Conservation (phyloP, 2,797 vertebrate genomes). For the Intellagama lesueurii region DNA sequence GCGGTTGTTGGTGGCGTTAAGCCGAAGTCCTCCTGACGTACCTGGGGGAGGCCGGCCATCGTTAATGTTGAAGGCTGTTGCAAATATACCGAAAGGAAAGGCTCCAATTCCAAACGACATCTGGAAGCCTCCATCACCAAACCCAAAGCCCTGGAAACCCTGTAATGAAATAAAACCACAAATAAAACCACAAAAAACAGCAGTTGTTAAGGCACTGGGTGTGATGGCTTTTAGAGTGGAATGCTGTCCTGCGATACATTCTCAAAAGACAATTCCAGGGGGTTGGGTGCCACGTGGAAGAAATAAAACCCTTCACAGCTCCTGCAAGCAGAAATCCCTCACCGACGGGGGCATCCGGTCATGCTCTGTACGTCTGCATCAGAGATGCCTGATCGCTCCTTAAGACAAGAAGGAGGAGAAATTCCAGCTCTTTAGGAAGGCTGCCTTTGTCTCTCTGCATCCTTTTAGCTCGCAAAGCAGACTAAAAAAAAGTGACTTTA, state of each 20-base stretch:
- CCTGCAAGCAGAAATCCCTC: too few species aligned
- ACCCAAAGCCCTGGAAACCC: constrained; percentile 99
- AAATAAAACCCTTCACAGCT: too few species aligned
- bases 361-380: too few species aligned
- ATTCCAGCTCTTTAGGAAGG: too few species aligned
- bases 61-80: constrained; percentile 98
- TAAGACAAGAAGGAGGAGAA: too few species aligned
- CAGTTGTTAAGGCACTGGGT: background rate
- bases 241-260: background rate
- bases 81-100: constrained; percentile 98
- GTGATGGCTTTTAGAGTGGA: background rate
- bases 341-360: too few species aligned
- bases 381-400: too few species aligned
- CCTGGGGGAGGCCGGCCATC: constrained; percentile 96
- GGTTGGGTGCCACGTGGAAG: too few species aligned
- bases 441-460: too few species aligned
- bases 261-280: too few species aligned
- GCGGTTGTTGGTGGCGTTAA: background rate
- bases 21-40: constrained; percentile 51
- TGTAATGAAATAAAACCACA: constrained; percentile 68
- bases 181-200: constrained; percentile 22
- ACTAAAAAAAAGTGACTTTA: too few species aligned
- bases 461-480: too few species aligned
- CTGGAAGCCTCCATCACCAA: constrained; percentile 98
- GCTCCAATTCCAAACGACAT: constrained; percentile 99